phyloP scores from a whole-genome alignment of 2,113 vertebrate genomes.

The Zosterops hypoxanthus region DNA sequence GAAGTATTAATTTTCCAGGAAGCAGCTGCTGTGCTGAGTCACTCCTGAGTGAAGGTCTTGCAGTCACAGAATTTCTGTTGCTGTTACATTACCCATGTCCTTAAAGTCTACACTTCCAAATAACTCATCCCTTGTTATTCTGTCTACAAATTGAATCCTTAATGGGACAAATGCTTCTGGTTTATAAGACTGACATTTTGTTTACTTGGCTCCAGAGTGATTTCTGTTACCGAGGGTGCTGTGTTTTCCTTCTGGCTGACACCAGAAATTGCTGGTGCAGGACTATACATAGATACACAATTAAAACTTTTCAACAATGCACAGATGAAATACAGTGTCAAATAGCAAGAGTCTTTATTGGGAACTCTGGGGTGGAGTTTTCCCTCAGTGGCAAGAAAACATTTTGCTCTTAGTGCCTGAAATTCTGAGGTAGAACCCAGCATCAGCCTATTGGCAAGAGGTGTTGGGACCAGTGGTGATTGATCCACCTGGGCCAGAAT shows the following conservation, averaged over 20 bases:
- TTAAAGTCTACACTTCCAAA: not conserved
- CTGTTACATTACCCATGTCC: not conserved
- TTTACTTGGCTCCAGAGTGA: not conserved
- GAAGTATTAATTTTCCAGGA: slow-evolving; percentile 2
- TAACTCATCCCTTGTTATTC: not conserved
- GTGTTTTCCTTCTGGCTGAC: not conserved
- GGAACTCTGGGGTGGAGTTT: not conserved
- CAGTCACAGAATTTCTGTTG: not conserved
- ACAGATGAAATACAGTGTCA: not conserved
- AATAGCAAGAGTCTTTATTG: not conserved
- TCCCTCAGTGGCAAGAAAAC: not conserved
- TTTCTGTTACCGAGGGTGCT: not conserved
- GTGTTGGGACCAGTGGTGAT: not conserved
- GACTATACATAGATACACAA: not conserved
- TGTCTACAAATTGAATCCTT: not conserved
- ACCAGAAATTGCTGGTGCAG: not conserved
- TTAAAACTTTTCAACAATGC: not conserved
- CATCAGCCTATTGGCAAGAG: not conserved
- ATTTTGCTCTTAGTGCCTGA: not conserved
- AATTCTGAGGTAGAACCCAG: not conserved
- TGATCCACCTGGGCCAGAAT: not conserved
- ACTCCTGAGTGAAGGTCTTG: not conserved
- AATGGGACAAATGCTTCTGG: not conserved
- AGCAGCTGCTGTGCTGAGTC: slow-evolving; percentile 47
- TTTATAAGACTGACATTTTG: slow-evolving; percentile 3